A percentile compares a stretch with the other conserved stretches of the same genome.
Conservation (phyloP, 2,113 vertebrate species). For the Crotalus tigris region DNA sequence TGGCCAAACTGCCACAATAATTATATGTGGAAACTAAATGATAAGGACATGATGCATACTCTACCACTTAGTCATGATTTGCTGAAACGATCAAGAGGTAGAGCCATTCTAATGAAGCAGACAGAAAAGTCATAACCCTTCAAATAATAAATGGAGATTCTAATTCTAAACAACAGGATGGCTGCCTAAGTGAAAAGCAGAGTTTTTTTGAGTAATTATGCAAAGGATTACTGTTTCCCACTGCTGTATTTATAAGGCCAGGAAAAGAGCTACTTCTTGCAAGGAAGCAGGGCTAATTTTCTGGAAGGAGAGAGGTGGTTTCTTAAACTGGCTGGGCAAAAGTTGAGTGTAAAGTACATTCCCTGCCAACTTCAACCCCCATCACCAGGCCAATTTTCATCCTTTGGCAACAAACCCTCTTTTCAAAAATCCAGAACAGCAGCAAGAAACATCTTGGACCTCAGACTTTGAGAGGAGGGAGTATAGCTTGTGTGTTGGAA, state of each 20-base stretch:
- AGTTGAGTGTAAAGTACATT: not conserved
- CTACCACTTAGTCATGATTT: not conserved
- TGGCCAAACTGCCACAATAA: not conserved
- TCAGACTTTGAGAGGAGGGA: slow-evolving; percentile 22
- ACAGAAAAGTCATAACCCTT: not conserved
- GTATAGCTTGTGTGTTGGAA: slow-evolving; percentile 59
- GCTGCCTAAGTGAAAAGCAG: not conserved
- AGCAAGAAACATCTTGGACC: slow-evolving; percentile 33
- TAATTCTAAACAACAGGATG: not conserved
- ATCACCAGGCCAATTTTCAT: not conserved
- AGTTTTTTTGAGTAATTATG: not conserved
- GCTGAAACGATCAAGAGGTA: not conserved
- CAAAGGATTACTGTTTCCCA: not conserved
- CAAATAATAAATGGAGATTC: not conserved
- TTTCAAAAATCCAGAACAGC: not conserved
- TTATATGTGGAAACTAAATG: not conserved
- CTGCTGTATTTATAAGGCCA: not conserved
- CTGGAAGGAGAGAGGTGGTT: not conserved
- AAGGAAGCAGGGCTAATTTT: not conserved
- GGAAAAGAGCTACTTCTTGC: not conserved
- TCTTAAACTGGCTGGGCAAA: not conserved
- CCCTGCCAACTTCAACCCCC: not conserved
- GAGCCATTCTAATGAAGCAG: not conserved
- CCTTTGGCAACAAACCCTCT: not conserved
- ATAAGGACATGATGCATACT: not conserved